Evolutionary conservation across 2,113 vertebrate species (phyloP).

Genomic region (Spermophilus dauricus): DNA sequence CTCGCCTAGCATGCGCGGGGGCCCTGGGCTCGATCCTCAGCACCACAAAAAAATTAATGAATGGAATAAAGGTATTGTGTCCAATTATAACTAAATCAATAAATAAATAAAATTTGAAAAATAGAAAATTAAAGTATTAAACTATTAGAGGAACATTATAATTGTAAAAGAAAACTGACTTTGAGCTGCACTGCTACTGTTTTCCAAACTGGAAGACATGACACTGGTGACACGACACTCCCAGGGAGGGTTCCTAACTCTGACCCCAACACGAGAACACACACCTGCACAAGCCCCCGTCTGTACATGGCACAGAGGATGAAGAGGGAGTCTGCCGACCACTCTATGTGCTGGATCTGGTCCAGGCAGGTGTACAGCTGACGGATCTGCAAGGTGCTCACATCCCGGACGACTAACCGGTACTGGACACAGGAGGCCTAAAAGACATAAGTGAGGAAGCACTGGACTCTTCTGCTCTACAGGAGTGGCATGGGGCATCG

Average conservation of each 20-base stretch:
- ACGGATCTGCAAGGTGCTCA: constrained; percentile 91
- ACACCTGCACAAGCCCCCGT: constrained; percentile 94
- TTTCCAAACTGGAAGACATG: background rate
- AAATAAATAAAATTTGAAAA: too few species aligned
- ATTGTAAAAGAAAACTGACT: background rate
- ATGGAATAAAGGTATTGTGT: too few species aligned
- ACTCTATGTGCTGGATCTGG: constrained; percentile 95
- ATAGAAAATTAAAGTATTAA: background rate
- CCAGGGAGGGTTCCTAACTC: fast-evolving
- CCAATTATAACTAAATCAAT: too few species aligned
- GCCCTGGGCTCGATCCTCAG: too few species aligned
- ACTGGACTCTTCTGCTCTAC: fast-evolving
- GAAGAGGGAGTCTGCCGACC: constrained; percentile 97
- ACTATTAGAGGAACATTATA: background rate
- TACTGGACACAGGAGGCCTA: constrained; percentile 97
- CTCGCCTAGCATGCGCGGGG: too few species aligned
- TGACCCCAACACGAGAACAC: fast-evolving
- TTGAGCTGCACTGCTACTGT: background rate
- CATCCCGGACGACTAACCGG: constrained; percentile 94
- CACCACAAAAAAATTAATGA: too few species aligned
- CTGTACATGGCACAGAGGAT: constrained; percentile 97
- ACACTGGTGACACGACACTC: fast-evolving
- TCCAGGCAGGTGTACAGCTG: constrained; percentile 97
- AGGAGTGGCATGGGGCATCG: too few species aligned
- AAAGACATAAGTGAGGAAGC: fast-evolving